Evolutionary conservation across 2,113 vertebrate species (phyloP), one percentile per base, ranked within the genome.

Genomic region (Corydoras maculifer): DNA sequence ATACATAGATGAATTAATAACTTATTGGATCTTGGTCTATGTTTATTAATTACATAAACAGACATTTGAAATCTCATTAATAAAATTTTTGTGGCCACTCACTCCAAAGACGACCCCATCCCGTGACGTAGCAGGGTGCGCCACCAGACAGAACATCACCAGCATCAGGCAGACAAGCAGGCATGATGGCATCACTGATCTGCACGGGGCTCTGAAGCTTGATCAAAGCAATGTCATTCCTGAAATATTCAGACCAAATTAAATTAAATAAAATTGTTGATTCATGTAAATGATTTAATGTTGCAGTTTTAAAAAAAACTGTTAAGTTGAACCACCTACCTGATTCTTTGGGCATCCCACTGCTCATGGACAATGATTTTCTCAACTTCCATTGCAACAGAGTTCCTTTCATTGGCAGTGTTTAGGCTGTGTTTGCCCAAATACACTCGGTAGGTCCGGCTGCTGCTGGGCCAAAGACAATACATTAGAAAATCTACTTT

Each of bases 31-130:
- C 7, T 5, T 43, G 35, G 35, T 43, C 4, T 43, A 43, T 43
- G 35, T 43, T 43, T 43, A 43, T 43, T 25, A 25, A 25, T 25
- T 1, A 25, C 18, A 25, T 25, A 25, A 25, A 25, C 18, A 25
- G 18, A 25, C 18, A 25, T 43, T 43, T 43, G 35, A 43, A 43
- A 43, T 43, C 35, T 8, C 35, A 43, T 43, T 5, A 43, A 43
- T 43, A 43, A 43, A 43, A 43, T 5, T 1, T 5, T 43, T 43
- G 35, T 6, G 5, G 29, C 30, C 18, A 82, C 94, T 90, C 75
- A 98, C 95, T 97, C 84, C 86, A 86, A 72, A 96, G 74, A 59
- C 88, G 89, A n/a, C 96, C 96, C 96, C 96, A 97, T 77, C 96
- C 94, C 0, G 94, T 96, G 77, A 97, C 80, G 0, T 91, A 94